Conservation (phyloP, 2,888 invertebrate genomes). For the Acleris holmiana region DNA sequence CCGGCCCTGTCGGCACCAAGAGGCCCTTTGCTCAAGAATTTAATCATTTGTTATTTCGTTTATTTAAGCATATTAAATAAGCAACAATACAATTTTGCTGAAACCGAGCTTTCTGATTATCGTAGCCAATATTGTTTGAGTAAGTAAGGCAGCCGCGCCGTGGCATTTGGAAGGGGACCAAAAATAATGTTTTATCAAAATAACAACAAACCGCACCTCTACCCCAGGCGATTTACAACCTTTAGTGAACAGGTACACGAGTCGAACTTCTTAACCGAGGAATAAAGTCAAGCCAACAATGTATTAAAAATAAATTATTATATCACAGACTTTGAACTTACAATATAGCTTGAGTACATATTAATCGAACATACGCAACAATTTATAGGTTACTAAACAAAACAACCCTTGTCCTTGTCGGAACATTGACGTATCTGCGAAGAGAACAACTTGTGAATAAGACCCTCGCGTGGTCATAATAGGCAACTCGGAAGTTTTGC, state of each 20-base stretch:
- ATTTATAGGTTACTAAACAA: slow-evolving; percentile 29
- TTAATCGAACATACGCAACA: slow-evolving; percentile 10
- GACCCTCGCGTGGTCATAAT: slow-evolving; percentile 33
- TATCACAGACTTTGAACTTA: no score
- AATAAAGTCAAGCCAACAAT: no score
- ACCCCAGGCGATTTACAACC: no score
- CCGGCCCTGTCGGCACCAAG: slow-evolving; percentile 12
- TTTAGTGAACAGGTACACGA: no score
- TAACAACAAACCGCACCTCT: no score
- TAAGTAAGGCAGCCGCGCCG: no score
- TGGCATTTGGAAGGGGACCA: no score
- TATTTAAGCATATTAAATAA: slow-evolving; percentile 15
- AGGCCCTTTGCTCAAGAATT: slow-evolving; percentile 17
- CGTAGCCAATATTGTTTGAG: background rate
- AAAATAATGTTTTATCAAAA: no score
- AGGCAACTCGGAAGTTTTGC: slow-evolving; percentile 35
- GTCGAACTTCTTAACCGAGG: no score
- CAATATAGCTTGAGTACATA: background rate
- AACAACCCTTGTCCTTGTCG: slow-evolving; percentile 33
- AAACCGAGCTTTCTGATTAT: slow-evolving; percentile 1
- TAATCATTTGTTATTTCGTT: slow-evolving; percentile 19
- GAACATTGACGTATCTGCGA: slow-evolving; percentile 35
- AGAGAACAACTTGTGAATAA: slow-evolving; percentile 36
- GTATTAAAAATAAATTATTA: no score
- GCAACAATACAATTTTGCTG: background rate